Conservation (phyloP, 2,888 invertebrate genomes). For the Agrotis puta region DNA sequence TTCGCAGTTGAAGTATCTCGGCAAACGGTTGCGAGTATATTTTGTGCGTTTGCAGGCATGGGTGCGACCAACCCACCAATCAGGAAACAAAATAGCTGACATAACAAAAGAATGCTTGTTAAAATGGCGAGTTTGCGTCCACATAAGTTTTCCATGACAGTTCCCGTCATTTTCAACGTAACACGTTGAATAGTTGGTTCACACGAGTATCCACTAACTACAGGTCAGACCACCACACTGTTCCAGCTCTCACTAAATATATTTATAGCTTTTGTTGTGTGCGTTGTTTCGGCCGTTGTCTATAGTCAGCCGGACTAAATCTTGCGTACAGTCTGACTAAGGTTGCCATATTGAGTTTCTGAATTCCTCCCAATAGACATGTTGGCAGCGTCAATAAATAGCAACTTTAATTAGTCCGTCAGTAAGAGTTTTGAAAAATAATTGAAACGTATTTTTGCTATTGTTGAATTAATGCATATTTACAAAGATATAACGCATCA, state of each 20-base stretch:
- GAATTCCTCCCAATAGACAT: not conserved
- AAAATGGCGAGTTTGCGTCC: slow-evolving; percentile 97
- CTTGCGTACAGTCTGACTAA: not conserved
- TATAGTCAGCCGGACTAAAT: not conserved
- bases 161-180: slow-evolving; percentile 94
- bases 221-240: not conserved
- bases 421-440: too few relatives aligned
- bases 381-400: too few relatives aligned
- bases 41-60: slow-evolving; percentile 96
- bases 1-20: slow-evolving; percentile 92
- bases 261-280: not conserved
- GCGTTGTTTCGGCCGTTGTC: not conserved
- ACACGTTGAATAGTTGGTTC: slow-evolving; percentile 64
- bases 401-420: too few relatives aligned
- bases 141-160: slow-evolving; percentile 99
- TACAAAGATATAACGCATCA: too few relatives aligned
- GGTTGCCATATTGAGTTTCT: not conserved
- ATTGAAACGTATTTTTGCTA: too few relatives aligned
- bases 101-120: slow-evolving; percentile 94
- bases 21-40: slow-evolving; percentile 95
- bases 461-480: too few relatives aligned
- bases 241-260: not conserved
- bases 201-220: slow-evolving; percentile 50
- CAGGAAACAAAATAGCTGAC: slow-evolving; percentile 97
- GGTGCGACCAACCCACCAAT: slow-evolving; percentile 97